phyloP scores from a whole-genome alignment of 1,140 invertebrate species.

The Drosophila baimaii region DNA sequence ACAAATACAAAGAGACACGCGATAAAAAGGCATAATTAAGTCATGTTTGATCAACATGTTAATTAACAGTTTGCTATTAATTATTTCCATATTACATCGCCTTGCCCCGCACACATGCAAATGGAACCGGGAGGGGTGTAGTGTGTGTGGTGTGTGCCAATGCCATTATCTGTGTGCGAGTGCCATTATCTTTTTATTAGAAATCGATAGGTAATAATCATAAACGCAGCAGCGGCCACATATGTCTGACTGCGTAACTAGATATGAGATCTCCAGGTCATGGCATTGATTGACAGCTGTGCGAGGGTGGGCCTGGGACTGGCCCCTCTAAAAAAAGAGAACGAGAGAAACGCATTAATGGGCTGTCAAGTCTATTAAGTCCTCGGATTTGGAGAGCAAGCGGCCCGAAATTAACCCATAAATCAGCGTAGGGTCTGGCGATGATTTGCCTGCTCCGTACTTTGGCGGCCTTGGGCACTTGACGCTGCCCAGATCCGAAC shows the following conservation, averaged over 20 bases:
- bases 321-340: neutral
- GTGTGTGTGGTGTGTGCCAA: constrained; percentile 6
- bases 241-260: constrained; percentile 31
- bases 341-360: constrained; percentile 37
- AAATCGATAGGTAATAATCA: constrained; percentile 60
- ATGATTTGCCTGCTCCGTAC: constrained; percentile 29
- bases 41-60: constrained; percentile 81
- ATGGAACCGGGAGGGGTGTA: constrained; percentile 6
- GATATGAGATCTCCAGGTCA: constrained; percentile 32
- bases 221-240: constrained; percentile 22
- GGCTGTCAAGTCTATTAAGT: constrained; percentile 44
- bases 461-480: constrained; percentile 29
- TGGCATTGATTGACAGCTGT: constrained; percentile 73
- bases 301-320: constrained; percentile 8
- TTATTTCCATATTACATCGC: constrained; percentile 75
- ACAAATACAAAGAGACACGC: constrained; percentile 41
- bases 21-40: constrained; percentile 79
- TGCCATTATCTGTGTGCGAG: constrained; percentile 9
- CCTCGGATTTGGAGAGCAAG: constrained; percentile 19
- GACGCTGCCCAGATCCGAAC: constrained; percentile 43
- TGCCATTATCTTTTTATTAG: constrained; percentile 63
- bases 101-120: constrained; percentile 2
- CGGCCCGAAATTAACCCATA: constrained; percentile 24
- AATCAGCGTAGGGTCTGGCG: constrained; percentile 31
- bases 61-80: constrained; percentile 80